Conservation (phyloP, 92 coral and sea anemone genomes). For the Heliopora coerulea region DNA sequence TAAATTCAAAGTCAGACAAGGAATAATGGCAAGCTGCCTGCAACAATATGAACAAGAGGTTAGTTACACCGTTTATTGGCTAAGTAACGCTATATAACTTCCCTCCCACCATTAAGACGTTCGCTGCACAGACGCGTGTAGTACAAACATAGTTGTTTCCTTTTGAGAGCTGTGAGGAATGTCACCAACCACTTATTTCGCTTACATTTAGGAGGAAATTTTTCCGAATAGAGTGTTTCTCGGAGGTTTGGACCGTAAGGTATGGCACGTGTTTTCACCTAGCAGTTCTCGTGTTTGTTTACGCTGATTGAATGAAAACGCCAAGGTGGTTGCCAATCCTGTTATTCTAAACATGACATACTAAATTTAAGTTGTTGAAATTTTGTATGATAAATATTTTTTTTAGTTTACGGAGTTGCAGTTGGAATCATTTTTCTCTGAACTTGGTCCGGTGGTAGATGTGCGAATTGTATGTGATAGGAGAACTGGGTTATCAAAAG, state of each 20-base stretch:
- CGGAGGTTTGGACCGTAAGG: slow-evolving; percentile 81
- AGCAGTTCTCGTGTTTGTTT: no score
- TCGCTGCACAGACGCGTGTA: background rate
- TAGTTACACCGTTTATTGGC: background rate
- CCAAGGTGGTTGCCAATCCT: background rate
- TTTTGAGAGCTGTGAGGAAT: background rate
- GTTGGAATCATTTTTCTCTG: slow-evolving; percentile 71
- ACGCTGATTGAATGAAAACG: background rate
- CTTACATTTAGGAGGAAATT: slow-evolving; percentile 45
- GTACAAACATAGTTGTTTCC: background rate
- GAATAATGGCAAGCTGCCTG: slow-evolving; percentile 36
- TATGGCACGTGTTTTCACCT: slow-evolving; percentile 38
- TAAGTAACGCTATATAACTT: background rate
- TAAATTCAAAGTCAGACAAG: slow-evolving; percentile 19
- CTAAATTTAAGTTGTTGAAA: no score
- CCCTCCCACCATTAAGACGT: no score
- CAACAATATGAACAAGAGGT: slow-evolving; percentile 40
- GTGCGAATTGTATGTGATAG: slow-evolving; percentile 91
- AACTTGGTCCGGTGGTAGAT: slow-evolving; percentile 67
- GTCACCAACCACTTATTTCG: background rate
- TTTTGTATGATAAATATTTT: no score
- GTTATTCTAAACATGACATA: no score
- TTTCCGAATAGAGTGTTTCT: slow-evolving; percentile 76
- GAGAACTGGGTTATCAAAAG: slow-evolving; percentile 76
- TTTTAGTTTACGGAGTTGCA: slow-evolving; percentile 75